These are phyloP conservation scores for Pogonomyrmex californicus DNA, from an alignment of 1,140 invertebrate species.

Conservation along the genomic window DNA sequence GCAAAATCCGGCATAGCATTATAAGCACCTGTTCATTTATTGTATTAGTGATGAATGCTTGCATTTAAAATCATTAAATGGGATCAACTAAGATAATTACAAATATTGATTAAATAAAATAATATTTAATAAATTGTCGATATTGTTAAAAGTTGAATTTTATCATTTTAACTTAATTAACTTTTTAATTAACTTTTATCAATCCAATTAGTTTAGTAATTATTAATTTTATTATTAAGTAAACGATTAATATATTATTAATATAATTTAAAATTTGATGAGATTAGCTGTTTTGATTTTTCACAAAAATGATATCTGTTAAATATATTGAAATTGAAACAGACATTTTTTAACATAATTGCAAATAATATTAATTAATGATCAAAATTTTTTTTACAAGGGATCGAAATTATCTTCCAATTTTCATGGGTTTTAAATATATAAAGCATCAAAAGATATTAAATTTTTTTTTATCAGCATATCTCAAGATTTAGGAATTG, in stretches of 20 bases:
- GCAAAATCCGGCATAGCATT: neutral
- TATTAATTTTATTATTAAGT: neutral
- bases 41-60: neutral
- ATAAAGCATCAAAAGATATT: too few relatives aligned
- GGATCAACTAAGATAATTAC: conserved; percentile 10
- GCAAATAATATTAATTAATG: neutral
- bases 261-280: neutral
- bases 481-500: too few relatives aligned
- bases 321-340: neutral
- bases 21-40: conserved; percentile 10
- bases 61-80: neutral
- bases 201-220: neutral
- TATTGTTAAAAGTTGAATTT: neutral
- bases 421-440: too few relatives aligned
- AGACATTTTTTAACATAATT: neutral
- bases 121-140: neutral
- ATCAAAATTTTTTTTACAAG: neutral
- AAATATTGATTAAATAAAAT: conserved; percentile 9
- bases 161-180: neutral
- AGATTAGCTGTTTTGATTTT: neutral
- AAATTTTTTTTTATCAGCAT: too few relatives aligned
- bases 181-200: too few relatives aligned
- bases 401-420: too few relatives aligned
- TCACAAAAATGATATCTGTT: neutral
- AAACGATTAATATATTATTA: neutral